These are phyloP conservation scores for Cariama cristata DNA, from an alignment of 2,113 vertebrate genomes.

Conservation along the genomic window DNA sequence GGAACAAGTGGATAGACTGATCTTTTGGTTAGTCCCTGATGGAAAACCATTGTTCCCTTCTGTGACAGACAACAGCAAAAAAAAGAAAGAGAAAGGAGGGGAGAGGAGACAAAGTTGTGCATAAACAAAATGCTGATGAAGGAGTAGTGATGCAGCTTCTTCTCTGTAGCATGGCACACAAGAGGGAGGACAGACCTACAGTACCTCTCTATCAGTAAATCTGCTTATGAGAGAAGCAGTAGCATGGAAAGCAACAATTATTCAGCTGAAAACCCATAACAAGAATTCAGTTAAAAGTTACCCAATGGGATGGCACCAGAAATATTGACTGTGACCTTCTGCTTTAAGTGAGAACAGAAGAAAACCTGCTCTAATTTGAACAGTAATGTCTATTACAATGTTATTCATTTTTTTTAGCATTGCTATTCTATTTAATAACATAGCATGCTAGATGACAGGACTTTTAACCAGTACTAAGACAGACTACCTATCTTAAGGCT, in stretches of 20 bases:
- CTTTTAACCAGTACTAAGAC: background rate
- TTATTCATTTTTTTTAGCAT: background rate
- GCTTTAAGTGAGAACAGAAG: background rate
- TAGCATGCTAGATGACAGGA: background rate
- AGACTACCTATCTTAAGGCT: background rate
- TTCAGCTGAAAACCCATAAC: background rate
- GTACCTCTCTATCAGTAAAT: background rate
- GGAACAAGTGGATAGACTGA: background rate
- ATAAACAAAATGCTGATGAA: background rate
- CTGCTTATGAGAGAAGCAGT: background rate
- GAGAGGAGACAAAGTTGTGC: background rate
- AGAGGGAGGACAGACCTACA: background rate
- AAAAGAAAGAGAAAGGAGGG: background rate
- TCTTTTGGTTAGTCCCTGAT: background rate
- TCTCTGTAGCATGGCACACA: background rate
- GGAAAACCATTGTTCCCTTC: background rate
- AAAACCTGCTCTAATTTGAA: background rate
- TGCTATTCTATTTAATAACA: background rate
- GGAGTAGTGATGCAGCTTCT: background rate
- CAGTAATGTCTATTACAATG: background rate
- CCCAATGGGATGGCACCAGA: background rate
- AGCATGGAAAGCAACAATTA: background rate
- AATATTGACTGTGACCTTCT: background rate
- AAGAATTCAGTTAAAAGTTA: background rate
- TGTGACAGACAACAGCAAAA: background rate